Evolutionary conservation across 1,140 invertebrate species (phyloP).

Genomic region (Antheraea mylitta): DNA sequence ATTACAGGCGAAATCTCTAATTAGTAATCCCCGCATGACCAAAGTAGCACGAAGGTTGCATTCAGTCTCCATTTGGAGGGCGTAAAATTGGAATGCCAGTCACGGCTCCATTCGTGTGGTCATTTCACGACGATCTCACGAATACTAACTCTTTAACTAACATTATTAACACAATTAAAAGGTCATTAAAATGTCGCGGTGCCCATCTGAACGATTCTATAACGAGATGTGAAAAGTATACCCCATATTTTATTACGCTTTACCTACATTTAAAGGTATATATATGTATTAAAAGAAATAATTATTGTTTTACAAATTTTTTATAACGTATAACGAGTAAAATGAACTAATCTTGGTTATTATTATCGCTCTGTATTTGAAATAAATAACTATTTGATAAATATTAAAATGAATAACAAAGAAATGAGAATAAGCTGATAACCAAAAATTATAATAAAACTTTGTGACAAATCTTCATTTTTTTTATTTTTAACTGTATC

Average conservation of each 20-base stretch:
- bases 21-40: conserved; percentile 15
- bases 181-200: conserved; percentile 23
- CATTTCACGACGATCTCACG: conserved; percentile 27
- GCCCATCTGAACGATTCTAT: conserved; percentile 13
- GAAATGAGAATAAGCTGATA: too few species aligned
- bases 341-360: too few species aligned
- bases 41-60: conserved; percentile 19
- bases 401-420: too few species aligned
- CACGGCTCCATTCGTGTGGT: conserved; percentile 22
- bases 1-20: neutral
- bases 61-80: conserved; percentile 15
- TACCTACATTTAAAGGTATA: too few species aligned
- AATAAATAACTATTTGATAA: too few species aligned
- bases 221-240: conserved; percentile 20
- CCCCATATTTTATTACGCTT: neutral
- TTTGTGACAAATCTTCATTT: too few species aligned
- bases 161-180: conserved; percentile 33
- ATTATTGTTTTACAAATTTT: too few species aligned
- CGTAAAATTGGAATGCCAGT: conserved; percentile 19
- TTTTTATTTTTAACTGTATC: too few species aligned
- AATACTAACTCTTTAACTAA: conserved; percentile 21
- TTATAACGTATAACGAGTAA: too few species aligned
- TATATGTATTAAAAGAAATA: too few species aligned
- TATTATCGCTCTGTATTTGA: too few species aligned
- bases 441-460: too few species aligned